Evolutionary conservation across 1,140 invertebrate genomes (phyloP), one percentile per base, ranked within the genome.

Genomic region (Scaptomyza pallida): DNA sequence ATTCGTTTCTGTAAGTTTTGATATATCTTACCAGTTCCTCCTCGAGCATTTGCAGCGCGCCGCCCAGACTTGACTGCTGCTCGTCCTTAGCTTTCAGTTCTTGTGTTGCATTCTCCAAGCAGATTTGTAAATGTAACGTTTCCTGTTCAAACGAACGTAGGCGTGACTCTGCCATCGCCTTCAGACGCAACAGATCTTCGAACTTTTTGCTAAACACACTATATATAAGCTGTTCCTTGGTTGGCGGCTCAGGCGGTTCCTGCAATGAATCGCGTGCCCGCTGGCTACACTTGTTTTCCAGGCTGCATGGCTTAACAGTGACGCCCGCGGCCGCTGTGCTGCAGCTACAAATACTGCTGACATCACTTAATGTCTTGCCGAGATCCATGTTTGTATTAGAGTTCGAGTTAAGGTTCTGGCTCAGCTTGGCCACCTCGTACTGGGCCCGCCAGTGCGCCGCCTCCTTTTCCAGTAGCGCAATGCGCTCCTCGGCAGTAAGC

Each of bases 401-500:
- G 40, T 69, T 88, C 21, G 70, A 59, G 54, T 72, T 73, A 3
- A 89, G 57, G 26, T 71, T 91, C 54, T 92, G 92, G 48, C 92
- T 92, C 44, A 93, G 79, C 89, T 93, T 93, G 2, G 92, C 45
- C 23, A 94, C 82, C 60, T 94, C 93, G 78, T 93, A 94, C 71
- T 94, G 93, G 1, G 93, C 89, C 56, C 92, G 92, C 92, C 93
- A 94, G 60, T 93, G 92, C 48, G 92, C 93, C 33, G 93, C 78
- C 83, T 94, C 94, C 82, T 94, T 94, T 72, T 94, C 93, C 51
- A 94, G 70, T 33, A 60, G 30, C 1, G 75, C 63, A 56, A 92
- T 80, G 15, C 89, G 89, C 45, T 91, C 83, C n/a, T 91, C 90
- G 6, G 72, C 57, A 13, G 54, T 75, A 16, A 64, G 40, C 40